These are phyloP conservation scores for Pimpla rufipes DNA, from an alignment of 2,888 invertebrate species.

Conservation along the genomic window DNA sequence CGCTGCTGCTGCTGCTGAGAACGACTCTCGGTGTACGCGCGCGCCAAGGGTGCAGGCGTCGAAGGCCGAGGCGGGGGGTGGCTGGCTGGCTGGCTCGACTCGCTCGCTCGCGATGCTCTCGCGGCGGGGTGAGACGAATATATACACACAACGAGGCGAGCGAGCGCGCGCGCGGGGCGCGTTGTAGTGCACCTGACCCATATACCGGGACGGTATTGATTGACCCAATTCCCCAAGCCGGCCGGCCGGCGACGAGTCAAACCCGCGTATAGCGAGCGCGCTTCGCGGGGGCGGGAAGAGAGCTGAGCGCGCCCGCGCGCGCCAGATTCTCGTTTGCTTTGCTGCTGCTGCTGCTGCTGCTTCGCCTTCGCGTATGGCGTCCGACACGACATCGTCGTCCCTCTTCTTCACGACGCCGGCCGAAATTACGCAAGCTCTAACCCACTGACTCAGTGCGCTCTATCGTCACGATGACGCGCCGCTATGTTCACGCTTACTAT, in stretches of 20 bases:
- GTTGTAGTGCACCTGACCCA: constrained; percentile 83
- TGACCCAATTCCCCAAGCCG: constrained; percentile 82
- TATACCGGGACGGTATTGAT: constrained; percentile 82
- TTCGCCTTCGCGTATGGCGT: constrained; percentile 7
- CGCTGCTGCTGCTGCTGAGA: neutral
- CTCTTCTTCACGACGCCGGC: constrained; percentile 25
- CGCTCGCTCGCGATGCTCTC: constrained; percentile 21
- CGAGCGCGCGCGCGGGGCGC: constrained; percentile 7
- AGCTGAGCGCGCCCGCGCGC: constrained; percentile 43
- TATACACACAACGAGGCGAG: constrained; percentile 22
- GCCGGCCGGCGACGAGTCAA: constrained; percentile 60
- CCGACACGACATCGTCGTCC: constrained; percentile 12
- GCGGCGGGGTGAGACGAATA: constrained; percentile 70
- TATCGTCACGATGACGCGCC: constrained; percentile 66
- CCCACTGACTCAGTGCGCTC: constrained; percentile 78
- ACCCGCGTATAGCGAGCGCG: neutral
- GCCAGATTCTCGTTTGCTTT: constrained; percentile 45
- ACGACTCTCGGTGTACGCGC: constrained; percentile 6
- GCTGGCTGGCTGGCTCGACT: neutral
- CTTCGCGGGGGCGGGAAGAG: neutral
- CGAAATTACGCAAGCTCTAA: constrained; percentile 80
- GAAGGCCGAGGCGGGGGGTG: constrained; percentile 44
- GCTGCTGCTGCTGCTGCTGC: constrained; percentile 11
- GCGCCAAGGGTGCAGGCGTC: constrained; percentile 38
- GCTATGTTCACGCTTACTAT: constrained; percentile 3